Evolutionary conservation across 1,140 invertebrate species (phyloP).

Genomic region (Lepidurus couesii): DNA sequence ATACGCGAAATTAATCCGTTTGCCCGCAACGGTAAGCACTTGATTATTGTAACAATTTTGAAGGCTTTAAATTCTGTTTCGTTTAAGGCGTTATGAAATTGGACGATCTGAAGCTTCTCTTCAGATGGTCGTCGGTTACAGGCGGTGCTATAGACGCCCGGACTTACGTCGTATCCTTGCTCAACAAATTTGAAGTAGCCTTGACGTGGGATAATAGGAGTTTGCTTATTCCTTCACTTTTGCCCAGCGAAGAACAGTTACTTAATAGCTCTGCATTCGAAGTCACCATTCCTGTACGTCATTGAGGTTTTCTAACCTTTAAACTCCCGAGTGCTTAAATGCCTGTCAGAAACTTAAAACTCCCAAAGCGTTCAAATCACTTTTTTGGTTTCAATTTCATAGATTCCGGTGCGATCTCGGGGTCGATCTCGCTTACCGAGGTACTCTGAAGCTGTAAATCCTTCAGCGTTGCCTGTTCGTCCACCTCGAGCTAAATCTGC

Average conservation of each 20-base stretch:
- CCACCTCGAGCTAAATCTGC: neutral
- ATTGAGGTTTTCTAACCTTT: slow-evolving; percentile 44
- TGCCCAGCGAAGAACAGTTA: slow-evolving; percentile 74
- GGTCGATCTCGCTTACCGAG: slow-evolving; percentile 60
- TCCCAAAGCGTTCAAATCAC: neutral
- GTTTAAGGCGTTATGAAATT: slow-evolving; percentile 78
- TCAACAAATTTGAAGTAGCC: slow-evolving; percentile 97
- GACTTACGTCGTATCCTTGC: slow-evolving; percentile 77
- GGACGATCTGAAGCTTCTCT: slow-evolving; percentile 87
- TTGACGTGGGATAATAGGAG: slow-evolving; percentile 91
- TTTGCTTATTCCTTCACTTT: slow-evolving; percentile 82
- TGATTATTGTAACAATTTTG: neutral
- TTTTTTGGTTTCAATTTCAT: slow-evolving; percentile 33
- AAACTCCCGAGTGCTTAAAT: no score
- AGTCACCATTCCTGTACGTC: slow-evolving; percentile 40
- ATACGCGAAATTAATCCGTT: slow-evolving; percentile 95
- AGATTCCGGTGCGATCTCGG: slow-evolving; percentile 63
- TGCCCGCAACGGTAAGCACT: slow-evolving; percentile 62
- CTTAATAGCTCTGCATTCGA: slow-evolving; percentile 48
- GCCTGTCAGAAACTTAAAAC: slow-evolving; percentile 1
- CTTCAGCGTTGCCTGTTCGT: neutral
- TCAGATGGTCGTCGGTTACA: slow-evolving; percentile 61
- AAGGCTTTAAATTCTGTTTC: slow-evolving; percentile 24
- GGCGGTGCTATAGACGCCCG: slow-evolving; percentile 53
- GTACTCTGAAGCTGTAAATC: neutral